phyloP scores from a whole-genome alignment of 2,888 invertebrate species.

The Rhagium mordax region DNA sequence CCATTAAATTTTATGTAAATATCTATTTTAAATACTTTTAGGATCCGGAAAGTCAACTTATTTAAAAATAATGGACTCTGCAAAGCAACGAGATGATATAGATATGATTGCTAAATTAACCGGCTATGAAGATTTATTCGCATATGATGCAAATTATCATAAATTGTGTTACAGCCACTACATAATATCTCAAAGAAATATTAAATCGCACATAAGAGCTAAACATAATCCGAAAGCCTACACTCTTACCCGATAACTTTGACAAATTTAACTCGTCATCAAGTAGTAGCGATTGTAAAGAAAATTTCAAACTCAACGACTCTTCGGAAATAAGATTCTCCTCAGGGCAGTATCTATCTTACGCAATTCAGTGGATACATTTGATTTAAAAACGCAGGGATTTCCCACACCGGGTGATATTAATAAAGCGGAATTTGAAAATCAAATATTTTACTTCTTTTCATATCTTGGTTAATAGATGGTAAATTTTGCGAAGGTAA shows the following conservation, averaged over 20 bases:
- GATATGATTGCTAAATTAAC: slow-evolving; percentile 38
- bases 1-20: neutral
- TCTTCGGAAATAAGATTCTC: neutral
- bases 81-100: slow-evolving; percentile 33
- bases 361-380: neutral
- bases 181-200: slow-evolving; percentile 36
- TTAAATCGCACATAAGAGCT: slow-evolving; percentile 17
- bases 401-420: neutral
- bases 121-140: slow-evolving; percentile 39
- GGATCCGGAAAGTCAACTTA: slow-evolving; percentile 29
- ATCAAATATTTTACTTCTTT: neutral
- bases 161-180: slow-evolving; percentile 38
- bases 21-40: slow-evolving; percentile 1
- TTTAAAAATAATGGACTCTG: slow-evolving; percentile 33
- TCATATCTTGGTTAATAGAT: neutral
- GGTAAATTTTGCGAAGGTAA: neutral
- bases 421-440: neutral
- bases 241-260: slow-evolving; percentile 5
- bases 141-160: slow-evolving; percentile 43
- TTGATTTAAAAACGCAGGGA: neutral
- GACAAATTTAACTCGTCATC: slow-evolving; percentile 9
- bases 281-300: slow-evolving; percentile 8
- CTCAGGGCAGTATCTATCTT: neutral
- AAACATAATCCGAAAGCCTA: neutral
- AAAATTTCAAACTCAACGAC: slow-evolving; percentile 2